These are phyloP conservation scores for Mionectes olivaceus DNA, from an alignment of 2,797 vertebrate genomes.

Conservation along the genomic window DNA sequence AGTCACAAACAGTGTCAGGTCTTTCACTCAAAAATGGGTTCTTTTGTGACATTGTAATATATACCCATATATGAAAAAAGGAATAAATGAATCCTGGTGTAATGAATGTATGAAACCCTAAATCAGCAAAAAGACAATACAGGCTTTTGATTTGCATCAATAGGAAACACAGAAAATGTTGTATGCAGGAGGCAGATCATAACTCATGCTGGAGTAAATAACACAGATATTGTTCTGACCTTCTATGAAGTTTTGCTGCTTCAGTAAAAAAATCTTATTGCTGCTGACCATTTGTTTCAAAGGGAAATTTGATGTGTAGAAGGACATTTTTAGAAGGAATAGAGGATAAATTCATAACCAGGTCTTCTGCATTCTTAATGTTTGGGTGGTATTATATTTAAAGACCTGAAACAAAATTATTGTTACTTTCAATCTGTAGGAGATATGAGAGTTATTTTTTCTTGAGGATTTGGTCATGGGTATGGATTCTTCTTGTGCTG, in stretches of 20 bases:
- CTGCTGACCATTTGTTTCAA: slow-evolving; percentile 26
- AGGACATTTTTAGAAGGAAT: background rate
- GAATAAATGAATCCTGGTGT: background rate
- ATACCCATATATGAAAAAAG: background rate
- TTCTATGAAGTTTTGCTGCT: slow-evolving; percentile 38
- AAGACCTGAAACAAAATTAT: background rate
- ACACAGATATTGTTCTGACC: slow-evolving; percentile 49
- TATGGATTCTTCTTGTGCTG: background rate
- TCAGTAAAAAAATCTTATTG: slow-evolving; percentile 46
- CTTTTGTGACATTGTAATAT: slow-evolving; percentile 1
- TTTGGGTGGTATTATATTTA: background rate
- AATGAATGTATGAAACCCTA: slow-evolving; percentile 9
- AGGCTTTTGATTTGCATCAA: slow-evolving; percentile 48
- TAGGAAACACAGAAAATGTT: background rate
- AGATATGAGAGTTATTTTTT: background rate
- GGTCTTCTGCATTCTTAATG: background rate
- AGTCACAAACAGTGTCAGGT: background rate
- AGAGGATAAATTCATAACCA: background rate
- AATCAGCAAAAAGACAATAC: slow-evolving; percentile 38
- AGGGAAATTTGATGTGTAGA: background rate
- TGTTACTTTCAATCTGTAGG: background rate
- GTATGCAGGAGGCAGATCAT: slow-evolving; percentile 35
- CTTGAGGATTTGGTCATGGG: background rate
- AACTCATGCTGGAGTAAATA: slow-evolving; percentile 38
- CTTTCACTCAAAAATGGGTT: background rate